Conservation (phyloP, 2,797 vertebrate genomes). For the Pangasius krempfi region DNA sequence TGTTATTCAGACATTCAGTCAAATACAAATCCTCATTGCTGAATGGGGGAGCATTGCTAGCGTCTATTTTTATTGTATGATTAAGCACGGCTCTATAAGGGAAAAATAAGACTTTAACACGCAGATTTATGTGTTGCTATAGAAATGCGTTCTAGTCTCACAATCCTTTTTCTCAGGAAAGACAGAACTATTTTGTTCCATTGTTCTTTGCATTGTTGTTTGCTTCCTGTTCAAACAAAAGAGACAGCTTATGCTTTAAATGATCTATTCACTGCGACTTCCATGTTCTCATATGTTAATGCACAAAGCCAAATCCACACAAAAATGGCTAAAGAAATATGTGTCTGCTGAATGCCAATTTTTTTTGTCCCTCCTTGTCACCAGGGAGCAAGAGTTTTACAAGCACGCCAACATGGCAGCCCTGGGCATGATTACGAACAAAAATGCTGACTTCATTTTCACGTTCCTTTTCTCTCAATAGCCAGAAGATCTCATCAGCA, state of each 20-base stretch:
- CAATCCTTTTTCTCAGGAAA: constrained; percentile 50
- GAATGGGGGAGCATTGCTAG: constrained; percentile 41
- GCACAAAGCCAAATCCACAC: constrained; percentile 51
- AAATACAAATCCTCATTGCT: constrained; percentile 27
- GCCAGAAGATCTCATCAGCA: constrained; percentile 62
- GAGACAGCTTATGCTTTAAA: constrained; percentile 60
- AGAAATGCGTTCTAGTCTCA: constrained; percentile 50
- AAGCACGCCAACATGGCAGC: constrained; percentile 54
- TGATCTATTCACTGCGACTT: constrained; percentile 55
- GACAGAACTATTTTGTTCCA: constrained; percentile 60
- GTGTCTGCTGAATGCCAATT: constrained; percentile 45
- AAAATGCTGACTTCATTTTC: constrained; percentile 63
- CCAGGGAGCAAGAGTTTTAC: constrained; percentile 55
- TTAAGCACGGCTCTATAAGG: constrained; percentile 41
- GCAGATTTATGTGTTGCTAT: constrained; percentile 46
- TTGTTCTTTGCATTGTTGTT: constrained; percentile 59
- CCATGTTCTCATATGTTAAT: constrained; percentile 56
- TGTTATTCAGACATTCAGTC: constrained; percentile 35
- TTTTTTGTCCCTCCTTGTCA: constrained; percentile 46
- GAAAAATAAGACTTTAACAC: constrained; percentile 55
- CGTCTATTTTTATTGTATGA: constrained; percentile 35
- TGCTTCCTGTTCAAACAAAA: constrained; percentile 60
- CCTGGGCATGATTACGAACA: constrained; percentile 49
- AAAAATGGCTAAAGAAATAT: constrained; percentile 43
- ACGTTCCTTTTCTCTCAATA: constrained; percentile 57